Conservation (phyloP, 2,113 vertebrate genomes). For the Menidia beryllina region DNA sequence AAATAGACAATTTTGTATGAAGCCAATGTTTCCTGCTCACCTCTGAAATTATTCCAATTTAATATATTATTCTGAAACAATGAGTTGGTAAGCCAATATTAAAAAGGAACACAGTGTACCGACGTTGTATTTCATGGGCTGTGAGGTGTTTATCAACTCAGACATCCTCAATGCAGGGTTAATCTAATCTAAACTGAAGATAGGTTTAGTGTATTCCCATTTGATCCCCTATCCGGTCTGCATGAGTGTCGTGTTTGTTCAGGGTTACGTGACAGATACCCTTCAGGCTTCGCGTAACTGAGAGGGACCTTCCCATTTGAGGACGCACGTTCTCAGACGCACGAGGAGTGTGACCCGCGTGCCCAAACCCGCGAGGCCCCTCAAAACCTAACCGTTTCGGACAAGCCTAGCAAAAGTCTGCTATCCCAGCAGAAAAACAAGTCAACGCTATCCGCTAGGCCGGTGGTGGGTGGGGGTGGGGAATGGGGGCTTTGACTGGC, state of each 20-base stretch:
- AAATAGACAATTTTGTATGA: neutral
- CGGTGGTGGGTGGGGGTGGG: too few species aligned
- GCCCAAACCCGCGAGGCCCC: too few species aligned
- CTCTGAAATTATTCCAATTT: neutral
- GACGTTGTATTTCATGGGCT: neutral
- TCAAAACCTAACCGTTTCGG: too few species aligned
- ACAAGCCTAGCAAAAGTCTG: too few species aligned
- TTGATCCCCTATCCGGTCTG: neutral
- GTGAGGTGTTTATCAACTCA: neutral
- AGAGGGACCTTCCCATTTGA: neutral
- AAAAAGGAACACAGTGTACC: slow-evolving; percentile 15
- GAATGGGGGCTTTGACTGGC: too few species aligned
- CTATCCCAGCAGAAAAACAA: neutral
- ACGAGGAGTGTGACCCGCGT: too few species aligned
- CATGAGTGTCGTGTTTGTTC: neutral
- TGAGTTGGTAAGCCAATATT: neutral
- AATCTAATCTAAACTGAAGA: neutral
- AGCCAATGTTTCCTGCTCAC: neutral
- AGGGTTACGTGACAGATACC: neutral
- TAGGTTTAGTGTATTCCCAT: neutral
- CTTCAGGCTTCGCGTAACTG: neutral
- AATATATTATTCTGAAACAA: neutral
- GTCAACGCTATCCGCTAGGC: too few species aligned
- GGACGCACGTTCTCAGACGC: neutral
- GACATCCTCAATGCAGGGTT: neutral